A percentile compares a stretch with the other conserved stretches of the same genome.
phyloP scores from a whole-genome alignment of 2,797 vertebrate genomes.

The Anguilla obscura region DNA sequence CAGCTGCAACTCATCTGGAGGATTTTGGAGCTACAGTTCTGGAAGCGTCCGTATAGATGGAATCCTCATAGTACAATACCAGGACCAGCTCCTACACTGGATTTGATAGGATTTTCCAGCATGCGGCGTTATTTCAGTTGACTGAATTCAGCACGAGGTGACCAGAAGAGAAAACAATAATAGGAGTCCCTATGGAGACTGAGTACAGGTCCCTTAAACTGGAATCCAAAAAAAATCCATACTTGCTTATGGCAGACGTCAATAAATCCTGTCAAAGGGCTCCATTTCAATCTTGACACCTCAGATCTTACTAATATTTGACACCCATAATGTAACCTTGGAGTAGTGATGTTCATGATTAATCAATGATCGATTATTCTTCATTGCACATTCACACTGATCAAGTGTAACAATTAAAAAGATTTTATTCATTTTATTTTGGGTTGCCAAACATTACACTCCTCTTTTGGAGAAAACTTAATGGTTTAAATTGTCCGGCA shows the following conservation, averaged over 20 bases:
- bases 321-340: too few relatives aligned
- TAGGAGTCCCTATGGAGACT: neutral
- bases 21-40: neutral
- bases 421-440: too few relatives aligned
- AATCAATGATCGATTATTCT: too few relatives aligned
- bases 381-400: too few relatives aligned
- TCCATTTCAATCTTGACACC: too few relatives aligned
- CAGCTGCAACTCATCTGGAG: neutral
- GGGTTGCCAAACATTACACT: too few relatives aligned
- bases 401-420: too few relatives aligned
- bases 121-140: neutral
- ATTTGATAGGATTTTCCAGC: neutral
- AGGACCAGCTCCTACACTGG: neutral
- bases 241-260: neutral
- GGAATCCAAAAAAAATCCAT: neutral
- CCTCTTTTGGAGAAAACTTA: too few relatives aligned
- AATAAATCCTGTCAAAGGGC: neutral
- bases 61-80: neutral
- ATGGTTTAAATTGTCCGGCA: too few relatives aligned
- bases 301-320: too few relatives aligned
- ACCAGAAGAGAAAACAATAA: neutral
- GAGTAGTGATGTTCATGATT: too few relatives aligned
- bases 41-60: neutral
- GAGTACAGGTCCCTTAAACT: neutral
- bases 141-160: neutral